Evolutionary conservation across 1,140 invertebrate species (phyloP), one percentile per base, ranked within the genome.

Genomic region (Pararge aegeria): DNA sequence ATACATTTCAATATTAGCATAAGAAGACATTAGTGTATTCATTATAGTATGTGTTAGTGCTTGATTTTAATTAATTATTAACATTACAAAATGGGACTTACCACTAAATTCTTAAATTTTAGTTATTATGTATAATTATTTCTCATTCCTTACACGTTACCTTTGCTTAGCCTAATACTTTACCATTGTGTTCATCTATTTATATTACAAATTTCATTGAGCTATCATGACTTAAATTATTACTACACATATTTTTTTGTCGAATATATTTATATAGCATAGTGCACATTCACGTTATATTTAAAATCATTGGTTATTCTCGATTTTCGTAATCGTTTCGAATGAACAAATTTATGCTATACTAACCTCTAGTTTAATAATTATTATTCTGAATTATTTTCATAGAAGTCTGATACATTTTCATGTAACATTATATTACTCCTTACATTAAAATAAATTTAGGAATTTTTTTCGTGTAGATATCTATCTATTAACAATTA

Each of bases 1-100:
- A 81, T 90, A 90, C 88, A 90, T 89, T 89, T 85, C 84, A 90
- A 87, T 88, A 80, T 85, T 89, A 90, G 81, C 83, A 75, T 89
- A 86, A 89, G 87, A 89, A 85, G 75, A 82, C 73, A 82, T 85
- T 77, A 78, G 83, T 88, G 83, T 83, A 83, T 79, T 79, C 78
- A 82, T 88, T 83, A 73, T 87, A 87, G 68, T 88, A 83, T 51
- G 77, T 84, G 73, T 72, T 81, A 79, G 83, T 87, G 83, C 83
- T 85, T 71, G 70, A 78, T 79, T 78, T 74, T 72, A 74, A 80
- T 76, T 79, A 73, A 75, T 34, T 34, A 34, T 73, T 85, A 83
- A 80, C 79, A 81, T 87, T 88, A 88, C 79, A 88, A 88, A 88
- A 88, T 85, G 83, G 74, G 69, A 85, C 85, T 85, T 89, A 88